Evolutionary conservation across 2,888 invertebrate genomes (phyloP).

Genomic region (Clusia tigrina): DNA sequence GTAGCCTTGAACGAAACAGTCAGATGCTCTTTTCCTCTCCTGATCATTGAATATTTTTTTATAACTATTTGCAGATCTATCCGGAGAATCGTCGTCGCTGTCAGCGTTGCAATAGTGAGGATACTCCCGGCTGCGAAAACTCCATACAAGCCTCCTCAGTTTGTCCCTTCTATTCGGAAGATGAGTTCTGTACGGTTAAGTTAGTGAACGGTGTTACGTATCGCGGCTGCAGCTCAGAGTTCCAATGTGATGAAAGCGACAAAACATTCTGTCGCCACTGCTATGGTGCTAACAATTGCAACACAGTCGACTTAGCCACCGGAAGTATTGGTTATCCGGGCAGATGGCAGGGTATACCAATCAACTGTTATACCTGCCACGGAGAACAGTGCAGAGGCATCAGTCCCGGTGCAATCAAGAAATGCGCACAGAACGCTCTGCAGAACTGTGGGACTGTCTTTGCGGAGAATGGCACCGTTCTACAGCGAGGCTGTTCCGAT

Average conservation of each 20-base stretch:
- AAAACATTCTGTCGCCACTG: slow-evolving; percentile 55
- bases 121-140: slow-evolving; percentile 44
- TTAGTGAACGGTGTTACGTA: slow-evolving; percentile 52
- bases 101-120: slow-evolving; percentile 49
- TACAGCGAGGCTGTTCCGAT: slow-evolving; percentile 51
- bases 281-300: slow-evolving; percentile 47
- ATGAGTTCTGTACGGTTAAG: slow-evolving; percentile 49
- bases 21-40: no score
- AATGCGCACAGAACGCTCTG: slow-evolving; percentile 44
- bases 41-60: slow-evolving; percentile 7
- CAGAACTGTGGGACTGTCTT: slow-evolving; percentile 59
- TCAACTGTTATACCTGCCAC: slow-evolving; percentile 51
- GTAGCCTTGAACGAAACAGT: no score
- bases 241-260: slow-evolving; percentile 50
- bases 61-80: slow-evolving; percentile 39
- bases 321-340: slow-evolving; percentile 53
- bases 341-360: slow-evolving; percentile 51
- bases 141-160: slow-evolving; percentile 38
- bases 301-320: slow-evolving; percentile 44
- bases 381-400: slow-evolving; percentile 43
- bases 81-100: slow-evolving; percentile 54
- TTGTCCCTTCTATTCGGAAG: slow-evolving; percentile 43
- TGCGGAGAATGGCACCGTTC: slow-evolving; percentile 44
- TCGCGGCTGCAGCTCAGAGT: slow-evolving; percentile 55
- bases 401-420: slow-evolving; percentile 33